Evolutionary conservation across 2,113 vertebrate genomes (phyloP).

Genomic region (Onychorhynchus coronatus): DNA sequence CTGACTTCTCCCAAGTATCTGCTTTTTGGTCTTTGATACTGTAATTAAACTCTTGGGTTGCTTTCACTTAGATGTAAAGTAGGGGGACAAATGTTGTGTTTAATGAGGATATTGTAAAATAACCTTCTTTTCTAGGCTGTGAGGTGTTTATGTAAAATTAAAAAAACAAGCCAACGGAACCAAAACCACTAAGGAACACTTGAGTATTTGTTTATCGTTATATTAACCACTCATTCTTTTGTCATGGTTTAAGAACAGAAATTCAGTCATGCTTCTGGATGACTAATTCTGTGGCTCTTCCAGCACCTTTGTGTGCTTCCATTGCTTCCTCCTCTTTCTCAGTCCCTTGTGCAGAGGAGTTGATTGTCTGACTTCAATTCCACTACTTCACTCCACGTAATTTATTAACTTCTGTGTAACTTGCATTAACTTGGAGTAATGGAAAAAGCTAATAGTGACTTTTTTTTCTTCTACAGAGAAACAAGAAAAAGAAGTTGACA

Average conservation of each 20-base stretch:
- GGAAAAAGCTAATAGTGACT: slow-evolving; percentile 46
- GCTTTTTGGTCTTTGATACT: background rate
- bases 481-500: slow-evolving; percentile 96
- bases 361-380: background rate
- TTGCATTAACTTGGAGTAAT: background rate
- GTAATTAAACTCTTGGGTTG: background rate
- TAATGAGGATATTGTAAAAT: background rate
- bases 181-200: background rate
- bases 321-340: background rate
- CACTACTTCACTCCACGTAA: background rate
- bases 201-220: background rate
- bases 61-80: background rate
- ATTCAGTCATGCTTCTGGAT: slow-evolving; percentile 1
- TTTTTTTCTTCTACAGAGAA: slow-evolving; percentile 85
- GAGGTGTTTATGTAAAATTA: background rate
- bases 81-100: background rate
- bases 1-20: background rate
- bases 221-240: background rate
- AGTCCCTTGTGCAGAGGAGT: background rate
- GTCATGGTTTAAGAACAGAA: background rate
- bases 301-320: background rate
- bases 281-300: slow-evolving; percentile 10
- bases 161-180: background rate
- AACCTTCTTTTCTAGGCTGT: background rate
- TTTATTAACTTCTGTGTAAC: background rate